phyloP scores from a whole-genome alignment of 2,113 vertebrate genomes.

The Sphaerodactylus townsendi region DNA sequence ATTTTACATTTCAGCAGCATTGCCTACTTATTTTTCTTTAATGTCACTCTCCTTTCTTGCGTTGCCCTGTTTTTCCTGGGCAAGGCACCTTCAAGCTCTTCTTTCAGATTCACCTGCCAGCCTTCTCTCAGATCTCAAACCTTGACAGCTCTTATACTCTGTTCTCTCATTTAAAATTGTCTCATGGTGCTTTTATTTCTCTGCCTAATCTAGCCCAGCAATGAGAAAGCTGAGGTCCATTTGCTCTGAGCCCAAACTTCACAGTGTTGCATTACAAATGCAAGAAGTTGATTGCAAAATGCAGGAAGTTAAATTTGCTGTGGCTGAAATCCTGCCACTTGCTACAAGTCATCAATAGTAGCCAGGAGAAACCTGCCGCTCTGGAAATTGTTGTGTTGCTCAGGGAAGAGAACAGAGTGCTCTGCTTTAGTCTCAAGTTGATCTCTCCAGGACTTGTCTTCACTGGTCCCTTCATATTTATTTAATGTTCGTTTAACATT shows the following conservation, averaged over 20 bases:
- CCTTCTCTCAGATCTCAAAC: not conserved
- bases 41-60: not conserved
- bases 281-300: conserved; percentile 21
- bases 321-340: conserved; percentile 13
- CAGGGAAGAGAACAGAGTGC: not conserved
- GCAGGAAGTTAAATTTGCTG: not conserved
- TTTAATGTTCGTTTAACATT: not conserved
- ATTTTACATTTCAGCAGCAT: conserved; percentile 8
- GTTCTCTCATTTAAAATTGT: not conserved
- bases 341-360: not conserved
- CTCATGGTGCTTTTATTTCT: not conserved
- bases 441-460: not conserved
- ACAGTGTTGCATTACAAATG: not conserved
- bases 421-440: fast-evolving
- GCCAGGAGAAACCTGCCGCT: not conserved
- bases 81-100: conserved; percentile 27
- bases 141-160: not conserved
- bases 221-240: not conserved
- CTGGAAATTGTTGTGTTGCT: not conserved
- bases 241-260: not conserved
- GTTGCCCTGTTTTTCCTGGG: conserved; percentile 5
- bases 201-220: not conserved
- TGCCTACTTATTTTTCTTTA: conserved; percentile 13
- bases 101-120: conserved; percentile 32
- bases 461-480: not conserved